Conservation (phyloP, 2,888 invertebrate species). For the Aphodius granarius region DNA sequence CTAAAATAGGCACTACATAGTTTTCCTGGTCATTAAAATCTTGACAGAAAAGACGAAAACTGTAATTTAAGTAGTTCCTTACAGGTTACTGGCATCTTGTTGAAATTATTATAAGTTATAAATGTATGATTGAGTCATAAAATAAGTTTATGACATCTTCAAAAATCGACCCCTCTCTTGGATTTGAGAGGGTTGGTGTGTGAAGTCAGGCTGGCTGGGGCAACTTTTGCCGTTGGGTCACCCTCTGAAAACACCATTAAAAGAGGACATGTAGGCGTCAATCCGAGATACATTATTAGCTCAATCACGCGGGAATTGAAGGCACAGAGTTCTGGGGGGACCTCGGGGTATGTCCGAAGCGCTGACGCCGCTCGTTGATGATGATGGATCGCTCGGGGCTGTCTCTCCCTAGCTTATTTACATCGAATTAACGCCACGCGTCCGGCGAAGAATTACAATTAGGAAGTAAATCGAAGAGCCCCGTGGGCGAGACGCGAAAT, state of each 20-base stretch:
- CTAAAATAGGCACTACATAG: too few species aligned
- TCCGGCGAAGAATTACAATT: constrained; percentile 7
- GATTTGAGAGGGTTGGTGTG: background rate
- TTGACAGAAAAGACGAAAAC: too few species aligned
- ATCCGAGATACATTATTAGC: constrained; percentile 12
- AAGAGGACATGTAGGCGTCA: background rate
- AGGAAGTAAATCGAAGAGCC: background rate
- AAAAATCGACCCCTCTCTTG: background rate
- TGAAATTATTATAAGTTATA: background rate
- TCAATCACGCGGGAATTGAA: constrained; percentile 12
- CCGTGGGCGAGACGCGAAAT: background rate
- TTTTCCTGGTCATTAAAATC: too few species aligned
- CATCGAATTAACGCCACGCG: constrained; percentile 29
- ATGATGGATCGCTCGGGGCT: constrained; percentile 28
- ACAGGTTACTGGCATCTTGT: background rate
- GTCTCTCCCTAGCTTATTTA: constrained; percentile 27
- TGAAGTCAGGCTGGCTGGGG: background rate
- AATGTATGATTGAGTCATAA: background rate
- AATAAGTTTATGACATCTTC: background rate
- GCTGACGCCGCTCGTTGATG: constrained; percentile 11
- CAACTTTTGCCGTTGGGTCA: background rate
- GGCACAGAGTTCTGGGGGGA: background rate
- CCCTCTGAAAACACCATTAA: constrained; percentile 4
- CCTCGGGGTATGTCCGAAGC: constrained; percentile 2
- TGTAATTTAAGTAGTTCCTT: too few species aligned